phyloP scores from a whole-genome alignment of 2,113 vertebrate genomes.

The Oostethus manadensis region DNA sequence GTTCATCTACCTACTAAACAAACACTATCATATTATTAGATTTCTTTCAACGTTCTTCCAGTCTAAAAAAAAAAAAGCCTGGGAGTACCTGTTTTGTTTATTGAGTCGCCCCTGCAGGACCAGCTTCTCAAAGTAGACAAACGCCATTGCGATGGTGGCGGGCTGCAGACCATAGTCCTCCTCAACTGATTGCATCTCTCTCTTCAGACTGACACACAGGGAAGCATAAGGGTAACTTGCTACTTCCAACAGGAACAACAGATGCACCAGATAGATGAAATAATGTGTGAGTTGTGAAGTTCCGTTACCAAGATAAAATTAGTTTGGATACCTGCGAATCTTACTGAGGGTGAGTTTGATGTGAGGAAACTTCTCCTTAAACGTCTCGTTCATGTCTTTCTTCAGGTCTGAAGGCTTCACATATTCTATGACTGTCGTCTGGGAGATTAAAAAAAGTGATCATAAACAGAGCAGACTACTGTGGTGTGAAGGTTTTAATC shows the following conservation, averaged over 20 bases:
- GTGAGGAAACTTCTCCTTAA: conserved; percentile 94
- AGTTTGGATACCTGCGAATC: conserved; percentile 82
- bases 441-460: conserved; percentile 10
- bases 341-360: conserved; percentile 94
- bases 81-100: conserved; percentile 86
- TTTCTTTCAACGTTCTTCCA: too few species aligned
- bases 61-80: too few species aligned
- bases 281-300: neutral
- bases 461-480: neutral
- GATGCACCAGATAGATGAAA: neutral
- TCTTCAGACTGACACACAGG: conserved; percentile 77
- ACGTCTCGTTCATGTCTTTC: conserved; percentile 98
- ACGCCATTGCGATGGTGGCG: conserved; percentile 90
- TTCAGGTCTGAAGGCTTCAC: conserved; percentile 97
- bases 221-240: neutral
- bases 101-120: conserved; percentile 92
- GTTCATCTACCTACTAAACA: too few species aligned
- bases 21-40: too few species aligned
- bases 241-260: neutral
- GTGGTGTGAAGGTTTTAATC: neutral
- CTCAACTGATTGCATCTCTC: conserved; percentile 89
- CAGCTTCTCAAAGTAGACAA: conserved; percentile 99
- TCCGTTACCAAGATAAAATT: neutral
- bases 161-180: conserved; percentile 91
- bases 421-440: conserved; percentile 98